Evolutionary conservation across 1,140 invertebrate genomes (phyloP), one percentile per base, ranked within the genome.

Genomic region (Zaprionus gabonicus): DNA sequence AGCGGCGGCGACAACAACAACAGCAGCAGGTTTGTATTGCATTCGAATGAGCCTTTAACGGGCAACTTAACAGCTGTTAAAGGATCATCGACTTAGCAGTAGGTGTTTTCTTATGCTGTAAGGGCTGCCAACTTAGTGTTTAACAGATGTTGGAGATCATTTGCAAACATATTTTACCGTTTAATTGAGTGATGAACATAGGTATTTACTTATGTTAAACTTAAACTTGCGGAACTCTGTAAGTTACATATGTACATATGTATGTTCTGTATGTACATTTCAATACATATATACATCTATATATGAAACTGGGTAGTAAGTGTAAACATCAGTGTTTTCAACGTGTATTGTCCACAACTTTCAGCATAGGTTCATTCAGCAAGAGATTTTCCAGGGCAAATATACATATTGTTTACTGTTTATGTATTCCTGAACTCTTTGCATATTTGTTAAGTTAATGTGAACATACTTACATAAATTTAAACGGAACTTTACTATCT

Each of bases 1-100:
- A 69, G 31, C 41, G 55, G 41, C 17, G 38, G 77, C 59, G 38
- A 23, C 10, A 71, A 76, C 4, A 55, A 49, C 15, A 63, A 36
- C 53, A 66, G 38, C 27, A 67, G 41, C 65, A 82, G 83, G 83
- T 86, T 76, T 46, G 83, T 51, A 23, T 51, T 82, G 46, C 66
- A 55, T 25, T 20, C 2, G 51, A 28, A 23, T 13, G 10, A 57
- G 38, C 25, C 13, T 1, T 51, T 51, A 15, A 9, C 60, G 51
- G 23, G 12, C 41, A 17, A 4, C n/a, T 17, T 51, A 51, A 51
- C 60, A 34, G 60, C 60, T 63, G 58, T 63, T 31, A 63, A 60
- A 12, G 13, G 20, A 60, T 44, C 28, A 34, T 3, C 31, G 31
- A 34, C 31, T 3, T 34, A 34, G 31, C 31, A 34, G 31, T 31